Conservation (phyloP, 2,888 invertebrate genomes). For the Rhingia rostrata region DNA sequence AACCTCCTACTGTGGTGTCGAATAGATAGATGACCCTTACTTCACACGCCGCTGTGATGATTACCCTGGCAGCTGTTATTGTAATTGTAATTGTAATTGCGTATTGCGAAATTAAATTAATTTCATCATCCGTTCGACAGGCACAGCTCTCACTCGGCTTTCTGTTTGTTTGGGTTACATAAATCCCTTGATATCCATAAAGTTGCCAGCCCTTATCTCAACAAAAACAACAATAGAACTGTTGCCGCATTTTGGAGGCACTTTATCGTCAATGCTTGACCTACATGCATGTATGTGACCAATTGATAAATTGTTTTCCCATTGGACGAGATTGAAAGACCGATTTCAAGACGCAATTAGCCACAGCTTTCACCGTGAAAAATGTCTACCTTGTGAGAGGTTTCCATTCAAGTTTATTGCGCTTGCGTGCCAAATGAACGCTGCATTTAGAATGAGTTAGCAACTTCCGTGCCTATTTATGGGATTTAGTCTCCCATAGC, state of each 20-base stretch:
- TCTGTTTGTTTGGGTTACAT: slow-evolving; percentile 8
- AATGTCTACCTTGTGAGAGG: background rate
- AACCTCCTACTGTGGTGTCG: slow-evolving; percentile 43
- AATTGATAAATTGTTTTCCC: slow-evolving; percentile 32
- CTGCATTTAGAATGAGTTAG: slow-evolving; percentile 21
- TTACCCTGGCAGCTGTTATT: slow-evolving; percentile 25
- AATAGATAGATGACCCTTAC: slow-evolving; percentile 10
- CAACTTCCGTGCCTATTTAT: slow-evolving; percentile 31
- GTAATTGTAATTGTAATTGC: slow-evolving; percentile 21
- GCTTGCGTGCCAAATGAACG: slow-evolving; percentile 13
- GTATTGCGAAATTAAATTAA: slow-evolving; percentile 51
- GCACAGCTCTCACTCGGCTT: background rate
- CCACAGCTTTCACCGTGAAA: slow-evolving; percentile 40
- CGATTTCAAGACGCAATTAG: slow-evolving; percentile 3
- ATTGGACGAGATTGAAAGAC: slow-evolving; percentile 2
- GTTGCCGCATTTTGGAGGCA: background rate
- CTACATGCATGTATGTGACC: slow-evolving; percentile 39
- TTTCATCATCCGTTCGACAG: slow-evolving; percentile 27
- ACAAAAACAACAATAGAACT: slow-evolving; percentile 12
- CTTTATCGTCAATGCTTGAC: slow-evolving; percentile 43
- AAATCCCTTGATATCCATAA: slow-evolving; percentile 21
- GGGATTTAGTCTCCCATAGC: background rate
- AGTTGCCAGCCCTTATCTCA: slow-evolving; percentile 39
- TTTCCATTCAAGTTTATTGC: slow-evolving; percentile 4
- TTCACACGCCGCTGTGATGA: slow-evolving; percentile 2